Percentiles rank a stretch among this genome's conserved stretches.
Conservation (phyloP, 2,113 vertebrate genomes). For the Nerophis lumbriciformis region DNA sequence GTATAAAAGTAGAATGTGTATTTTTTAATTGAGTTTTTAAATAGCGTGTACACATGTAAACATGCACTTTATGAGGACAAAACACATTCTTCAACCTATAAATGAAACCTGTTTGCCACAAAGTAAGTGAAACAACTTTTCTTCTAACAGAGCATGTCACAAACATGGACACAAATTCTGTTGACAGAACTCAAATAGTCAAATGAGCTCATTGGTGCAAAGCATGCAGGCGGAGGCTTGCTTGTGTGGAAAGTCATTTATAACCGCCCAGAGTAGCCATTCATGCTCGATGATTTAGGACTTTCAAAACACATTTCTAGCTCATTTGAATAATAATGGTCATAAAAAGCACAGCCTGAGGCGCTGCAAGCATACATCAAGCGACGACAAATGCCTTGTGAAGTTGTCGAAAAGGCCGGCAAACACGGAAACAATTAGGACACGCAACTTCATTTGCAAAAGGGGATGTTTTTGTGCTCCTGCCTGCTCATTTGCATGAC, state of each 20-base stretch:
- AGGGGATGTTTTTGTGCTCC: constrained; percentile 57
- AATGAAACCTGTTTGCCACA: constrained; percentile 7
- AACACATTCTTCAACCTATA: background rate
- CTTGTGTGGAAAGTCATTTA: constrained; percentile 76
- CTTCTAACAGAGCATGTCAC: constrained; percentile 52
- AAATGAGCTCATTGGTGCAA: constrained; percentile 69
- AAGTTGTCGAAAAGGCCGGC: constrained; percentile 62
- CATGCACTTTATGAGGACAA: background rate
- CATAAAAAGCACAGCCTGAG: constrained; percentile 73
- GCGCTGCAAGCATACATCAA: constrained; percentile 69
- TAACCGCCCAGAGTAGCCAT: constrained; percentile 73
- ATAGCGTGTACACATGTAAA: background rate
- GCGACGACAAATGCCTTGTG: constrained; percentile 71
- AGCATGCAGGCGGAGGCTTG: constrained; percentile 56
- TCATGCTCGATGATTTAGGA: constrained; percentile 78
- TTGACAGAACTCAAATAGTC: constrained; percentile 61
- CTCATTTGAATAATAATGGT: constrained; percentile 81
- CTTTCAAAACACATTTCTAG: constrained; percentile 73
- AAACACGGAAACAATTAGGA: constrained; percentile 75
- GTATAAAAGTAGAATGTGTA: no score
- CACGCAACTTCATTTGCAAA: constrained; percentile 67
- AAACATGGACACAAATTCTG: constrained; percentile 51
- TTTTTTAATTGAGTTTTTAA: no score
- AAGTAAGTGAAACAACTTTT: constrained; percentile 39
- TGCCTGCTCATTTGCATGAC: constrained; percentile 69